Percentiles rank a stretch among this genome's conserved stretches.
Conservation (phyloP, 2,797 vertebrate species). For the Chiroxiphia lanceolata region DNA sequence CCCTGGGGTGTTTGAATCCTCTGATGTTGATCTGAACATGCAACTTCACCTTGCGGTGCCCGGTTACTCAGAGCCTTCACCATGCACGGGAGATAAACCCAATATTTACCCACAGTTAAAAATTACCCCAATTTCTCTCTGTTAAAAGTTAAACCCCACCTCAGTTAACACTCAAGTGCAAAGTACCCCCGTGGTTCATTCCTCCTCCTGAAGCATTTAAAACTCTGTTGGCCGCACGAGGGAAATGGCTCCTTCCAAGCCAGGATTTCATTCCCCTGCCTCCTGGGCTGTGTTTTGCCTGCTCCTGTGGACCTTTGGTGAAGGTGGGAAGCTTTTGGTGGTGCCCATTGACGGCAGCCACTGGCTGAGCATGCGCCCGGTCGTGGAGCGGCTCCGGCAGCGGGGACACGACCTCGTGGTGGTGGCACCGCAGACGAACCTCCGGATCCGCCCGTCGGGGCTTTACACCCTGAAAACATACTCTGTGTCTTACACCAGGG, state of each 20-base stretch:
- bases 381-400: constrained; percentile 77
- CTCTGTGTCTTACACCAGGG: constrained; percentile 70
- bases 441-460: constrained; percentile 74
- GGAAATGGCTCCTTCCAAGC: background rate
- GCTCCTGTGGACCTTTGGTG: background rate
- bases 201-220: rapidly evolving
- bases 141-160: constrained; percentile 1
- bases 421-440: constrained; percentile 76
- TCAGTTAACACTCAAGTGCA: background rate
- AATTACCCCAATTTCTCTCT: background rate
- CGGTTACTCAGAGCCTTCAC: background rate
- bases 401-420: constrained; percentile 83
- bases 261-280: background rate
- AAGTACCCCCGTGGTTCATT: background rate
- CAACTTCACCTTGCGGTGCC: rapidly evolving
- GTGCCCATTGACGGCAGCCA: constrained; percentile 87
- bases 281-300: background rate
- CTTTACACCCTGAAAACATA: constrained; percentile 77
- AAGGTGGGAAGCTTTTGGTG: constrained; percentile 77
- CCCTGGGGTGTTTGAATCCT: background rate
- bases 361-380: constrained; percentile 79
- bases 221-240: background rate
- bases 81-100: background rate
- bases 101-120: constrained; percentile 13
- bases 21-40: background rate